A percentile compares a stretch with the other conserved stretches of the same genome.
These are phyloP conservation scores for Tipula unca DNA, from an alignment of 2,888 invertebrate species.

Conservation along the genomic window DNA sequence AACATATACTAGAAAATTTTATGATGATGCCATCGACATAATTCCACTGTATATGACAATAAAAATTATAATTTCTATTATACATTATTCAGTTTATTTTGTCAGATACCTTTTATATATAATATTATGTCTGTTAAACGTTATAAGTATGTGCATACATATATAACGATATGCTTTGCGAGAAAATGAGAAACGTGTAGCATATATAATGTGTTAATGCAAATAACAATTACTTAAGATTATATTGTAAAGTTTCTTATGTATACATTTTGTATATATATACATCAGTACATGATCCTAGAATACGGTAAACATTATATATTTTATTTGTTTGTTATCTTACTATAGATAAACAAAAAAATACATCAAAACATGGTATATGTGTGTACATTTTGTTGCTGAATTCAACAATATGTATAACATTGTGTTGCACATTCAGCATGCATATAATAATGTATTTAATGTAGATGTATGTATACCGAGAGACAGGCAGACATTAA, in stretches of 20 bases:
- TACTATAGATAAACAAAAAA: not conserved
- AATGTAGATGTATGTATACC: not conserved
- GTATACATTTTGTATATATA: not conserved
- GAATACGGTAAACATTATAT: not conserved
- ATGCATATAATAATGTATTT: not conserved
- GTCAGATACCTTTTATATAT: not conserved
- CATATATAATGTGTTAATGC: not conserved
- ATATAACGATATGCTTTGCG: not conserved
- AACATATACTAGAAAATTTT: not conserved
- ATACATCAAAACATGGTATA: not conserved
- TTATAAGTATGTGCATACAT: too few relatives aligned
- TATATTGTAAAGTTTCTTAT: not conserved
- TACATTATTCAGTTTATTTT: not conserved
- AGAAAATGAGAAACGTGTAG: not conserved
- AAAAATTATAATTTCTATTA: not conserved
- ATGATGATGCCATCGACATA: not conserved
- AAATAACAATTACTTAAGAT: conserved; percentile 14
- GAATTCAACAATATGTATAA: not conserved
- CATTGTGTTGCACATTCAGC: not conserved
- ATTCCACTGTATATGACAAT: not conserved
- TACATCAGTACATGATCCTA: not conserved
- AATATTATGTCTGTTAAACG: too few relatives aligned
- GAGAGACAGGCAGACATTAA: not conserved
- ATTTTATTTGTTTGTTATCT: not conserved
- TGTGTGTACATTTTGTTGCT: not conserved